Percentiles rank a stretch among this genome's conserved stretches.
Conservation (phyloP, 2,888 invertebrate species). For the Crepidodera aurea region DNA sequence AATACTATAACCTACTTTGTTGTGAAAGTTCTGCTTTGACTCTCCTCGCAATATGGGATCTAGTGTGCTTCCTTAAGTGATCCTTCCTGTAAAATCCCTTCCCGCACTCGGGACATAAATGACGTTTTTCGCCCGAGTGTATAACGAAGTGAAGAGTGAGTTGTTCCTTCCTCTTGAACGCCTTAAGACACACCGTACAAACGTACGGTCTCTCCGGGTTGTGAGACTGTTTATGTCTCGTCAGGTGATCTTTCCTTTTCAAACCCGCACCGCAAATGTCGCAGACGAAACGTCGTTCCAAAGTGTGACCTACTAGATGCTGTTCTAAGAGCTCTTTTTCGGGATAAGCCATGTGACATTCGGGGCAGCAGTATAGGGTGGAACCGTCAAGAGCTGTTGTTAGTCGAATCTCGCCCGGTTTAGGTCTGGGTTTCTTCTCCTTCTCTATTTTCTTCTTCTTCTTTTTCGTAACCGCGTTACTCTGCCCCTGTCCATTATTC, state of each 20-base stretch:
- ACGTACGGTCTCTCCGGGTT: slow-evolving; percentile 89
- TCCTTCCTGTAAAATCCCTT: slow-evolving; percentile 91
- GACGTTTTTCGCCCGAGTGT: slow-evolving; percentile 88
- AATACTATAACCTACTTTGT: slow-evolving; percentile 64
- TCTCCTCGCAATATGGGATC: slow-evolving; percentile 84
- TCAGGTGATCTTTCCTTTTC: slow-evolving; percentile 86
- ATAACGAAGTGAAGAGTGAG: slow-evolving; percentile 88
- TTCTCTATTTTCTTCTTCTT: slow-evolving; percentile 81
- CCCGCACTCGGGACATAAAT: slow-evolving; percentile 86
- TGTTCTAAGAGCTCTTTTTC: slow-evolving; percentile 85
- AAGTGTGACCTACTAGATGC: slow-evolving; percentile 85
- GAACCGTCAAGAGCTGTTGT: slow-evolving; percentile 85
- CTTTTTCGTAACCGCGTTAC: slow-evolving; percentile 65
- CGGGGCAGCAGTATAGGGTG: slow-evolving; percentile 85
- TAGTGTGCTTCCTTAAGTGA: slow-evolving; percentile 84
- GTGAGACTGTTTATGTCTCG: slow-evolving; percentile 87
- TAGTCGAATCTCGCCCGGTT: slow-evolving; percentile 83
- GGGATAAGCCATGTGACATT: slow-evolving; percentile 90
- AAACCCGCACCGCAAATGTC: slow-evolving; percentile 89
- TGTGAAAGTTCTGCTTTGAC: slow-evolving; percentile 86
- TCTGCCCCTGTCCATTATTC: slow-evolving; percentile 56
- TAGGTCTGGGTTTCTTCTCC: slow-evolving; percentile 84
- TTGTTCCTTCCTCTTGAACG: slow-evolving; percentile 89
- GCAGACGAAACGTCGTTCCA: slow-evolving; percentile 85
- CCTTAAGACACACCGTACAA: slow-evolving; percentile 86